A percentile compares a stretch with the other conserved stretches of the same genome.
Evolutionary conservation across 35 echinoderm and acorn worm species (phyloP).

Genomic region (Hemicentrotus pulcherrimus): DNA sequence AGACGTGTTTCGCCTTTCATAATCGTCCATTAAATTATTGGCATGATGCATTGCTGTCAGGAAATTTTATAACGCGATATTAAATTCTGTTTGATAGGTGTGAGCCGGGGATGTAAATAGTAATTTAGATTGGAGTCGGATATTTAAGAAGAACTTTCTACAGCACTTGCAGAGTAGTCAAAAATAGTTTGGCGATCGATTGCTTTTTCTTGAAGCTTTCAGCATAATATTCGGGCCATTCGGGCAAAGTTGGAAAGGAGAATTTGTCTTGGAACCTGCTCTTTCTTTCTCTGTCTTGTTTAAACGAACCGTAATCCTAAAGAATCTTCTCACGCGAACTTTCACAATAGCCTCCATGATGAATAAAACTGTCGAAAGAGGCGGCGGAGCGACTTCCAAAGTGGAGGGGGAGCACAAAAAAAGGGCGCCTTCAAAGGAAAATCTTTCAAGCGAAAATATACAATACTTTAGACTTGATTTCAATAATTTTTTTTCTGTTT

Average conservation of each 20-base stretch:
- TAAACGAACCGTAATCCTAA: not conserved
- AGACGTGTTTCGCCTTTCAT: not conserved
- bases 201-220: too few species aligned
- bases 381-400: too few species aligned
- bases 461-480: too few species aligned
- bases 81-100: not conserved
- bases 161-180: not conserved
- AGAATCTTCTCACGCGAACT: not conserved
- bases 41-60: not conserved
- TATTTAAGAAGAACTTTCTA: not conserved
- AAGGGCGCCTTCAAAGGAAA: too few species aligned
- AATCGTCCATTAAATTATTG: not conserved
- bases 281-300: not conserved
- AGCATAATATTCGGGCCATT: too few species aligned
- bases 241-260: not conserved
- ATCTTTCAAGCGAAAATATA: too few species aligned
- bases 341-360: not conserved
- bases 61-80: not conserved
- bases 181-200: not conserved
- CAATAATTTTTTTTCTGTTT: too few species aligned
- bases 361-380: not conserved
- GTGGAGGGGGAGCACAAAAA: too few species aligned
- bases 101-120: not conserved
- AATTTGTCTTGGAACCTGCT: not conserved
- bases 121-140: not conserved